These are phyloP conservation scores for Cladorhizidae sp. DNA, from an alignment of 37 sponge, comb jelly and placozoan species.

Conservation along the genomic window DNA sequence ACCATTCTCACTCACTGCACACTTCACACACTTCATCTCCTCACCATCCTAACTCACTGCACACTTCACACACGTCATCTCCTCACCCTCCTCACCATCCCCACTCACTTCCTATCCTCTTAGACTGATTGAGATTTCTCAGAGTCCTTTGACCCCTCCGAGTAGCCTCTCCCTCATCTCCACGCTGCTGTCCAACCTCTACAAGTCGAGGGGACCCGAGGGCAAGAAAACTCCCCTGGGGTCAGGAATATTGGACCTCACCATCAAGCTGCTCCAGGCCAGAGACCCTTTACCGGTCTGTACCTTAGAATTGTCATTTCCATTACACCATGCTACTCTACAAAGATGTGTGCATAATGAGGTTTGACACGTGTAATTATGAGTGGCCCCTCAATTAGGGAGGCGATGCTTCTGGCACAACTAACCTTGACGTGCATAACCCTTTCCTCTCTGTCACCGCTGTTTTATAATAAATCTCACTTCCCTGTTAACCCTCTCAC, in stretches of 20 bases:
- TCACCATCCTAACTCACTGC: background rate
- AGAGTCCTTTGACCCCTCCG: conserved; percentile 23
- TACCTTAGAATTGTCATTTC: no score
- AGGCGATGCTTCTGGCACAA: no score
- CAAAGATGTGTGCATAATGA: no score
- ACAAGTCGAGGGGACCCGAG: conserved; percentile 66
- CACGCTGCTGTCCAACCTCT: conserved; percentile 60
- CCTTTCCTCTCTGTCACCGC: no score
- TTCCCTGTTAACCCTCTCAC: no score
- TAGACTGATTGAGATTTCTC: conserved; percentile 41
- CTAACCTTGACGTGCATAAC: no score
- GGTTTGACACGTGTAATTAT: no score
- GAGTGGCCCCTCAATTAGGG: no score
- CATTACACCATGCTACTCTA: no score
- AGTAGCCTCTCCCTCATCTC: conserved; percentile 51
- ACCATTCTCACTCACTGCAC: conserved; percentile 4
- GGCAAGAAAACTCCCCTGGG: conserved; percentile 72
- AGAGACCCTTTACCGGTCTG: conserved; percentile 85
- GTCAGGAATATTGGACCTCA: conserved; percentile 77
- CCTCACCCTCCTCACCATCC: conserved; percentile 1
- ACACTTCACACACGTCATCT: background rate
- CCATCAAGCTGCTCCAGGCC: conserved; percentile 72
- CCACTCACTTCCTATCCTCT: background rate
- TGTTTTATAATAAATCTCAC: no score
- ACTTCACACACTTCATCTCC: conserved; percentile 19